Evolutionary conservation across 2,888 invertebrate genomes (phyloP).

Genomic region (Macropis europaea): DNA sequence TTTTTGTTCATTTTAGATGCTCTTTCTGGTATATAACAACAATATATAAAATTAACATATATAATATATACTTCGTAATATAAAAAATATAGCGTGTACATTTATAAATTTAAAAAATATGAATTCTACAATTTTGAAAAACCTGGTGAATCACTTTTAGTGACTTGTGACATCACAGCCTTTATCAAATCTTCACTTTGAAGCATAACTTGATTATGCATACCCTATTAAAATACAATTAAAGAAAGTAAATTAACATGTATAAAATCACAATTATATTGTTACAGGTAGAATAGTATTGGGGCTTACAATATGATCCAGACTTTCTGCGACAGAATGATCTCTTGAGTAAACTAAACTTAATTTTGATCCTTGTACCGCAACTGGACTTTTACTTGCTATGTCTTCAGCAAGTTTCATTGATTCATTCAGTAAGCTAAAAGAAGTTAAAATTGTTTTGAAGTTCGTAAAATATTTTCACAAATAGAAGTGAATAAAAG

Average conservation of each 20-base stretch:
- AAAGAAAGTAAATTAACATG: slow-evolving; percentile 31
- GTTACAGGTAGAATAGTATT: slow-evolving; percentile 68
- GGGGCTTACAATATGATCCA: slow-evolving; percentile 93
- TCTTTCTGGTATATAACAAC: too few relatives aligned
- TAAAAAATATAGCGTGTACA: not conserved
- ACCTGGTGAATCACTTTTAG: slow-evolving; percentile 86
- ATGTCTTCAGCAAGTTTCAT: slow-evolving; percentile 89
- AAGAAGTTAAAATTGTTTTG: slow-evolving; percentile 66
- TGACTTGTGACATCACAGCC: slow-evolving; percentile 88
- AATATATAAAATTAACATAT: too few relatives aligned
- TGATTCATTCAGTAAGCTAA: slow-evolving; percentile 87
- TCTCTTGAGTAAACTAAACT: slow-evolving; percentile 93
- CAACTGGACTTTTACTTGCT: slow-evolving; percentile 95
- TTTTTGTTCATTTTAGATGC: too few relatives aligned
- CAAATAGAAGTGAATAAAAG: not conserved
- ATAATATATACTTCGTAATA: not conserved
- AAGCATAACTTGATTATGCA: slow-evolving; percentile 91
- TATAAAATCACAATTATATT: slow-evolving; percentile 30
- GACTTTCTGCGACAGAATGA: slow-evolving; percentile 91
- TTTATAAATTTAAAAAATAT: not conserved
- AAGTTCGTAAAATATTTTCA: not conserved
- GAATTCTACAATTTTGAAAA: slow-evolving; percentile 89
- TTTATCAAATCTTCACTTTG: slow-evolving; percentile 95
- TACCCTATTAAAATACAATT: slow-evolving; percentile 83
- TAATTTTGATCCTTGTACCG: slow-evolving; percentile 94